Base-by-base conservation (phyloP, 2,797 vertebrate genomes). In the Anolis apletophallus region DNA sequence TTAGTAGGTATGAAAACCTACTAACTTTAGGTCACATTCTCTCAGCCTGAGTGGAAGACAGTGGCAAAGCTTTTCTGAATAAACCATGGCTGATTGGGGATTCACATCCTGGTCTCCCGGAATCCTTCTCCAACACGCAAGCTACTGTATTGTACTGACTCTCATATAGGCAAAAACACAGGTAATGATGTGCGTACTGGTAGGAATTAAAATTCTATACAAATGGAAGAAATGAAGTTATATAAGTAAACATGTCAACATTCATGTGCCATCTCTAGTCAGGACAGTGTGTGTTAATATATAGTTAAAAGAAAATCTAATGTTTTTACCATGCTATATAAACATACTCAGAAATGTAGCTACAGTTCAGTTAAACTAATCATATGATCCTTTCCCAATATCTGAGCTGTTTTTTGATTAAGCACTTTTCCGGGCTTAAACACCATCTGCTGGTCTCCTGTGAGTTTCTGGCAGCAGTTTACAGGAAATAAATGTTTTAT, bases 371-470 rank as follows among this genome's bases (percentile, higher is more conserved):
- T 90, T 67, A 83, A 61, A 23, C 61, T 57, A 69, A 82, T 87
- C 59, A 6, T 69, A 67, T 34, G n/a, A 82, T 67, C 77, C 87
- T 80, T 36, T 69, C 91, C 81, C 64, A 68, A 57, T 87, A 93
- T 87, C 89, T 83, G 91, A 81, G 13, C 0, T 0, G 0, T 68
- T 64, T 81, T 46, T 80, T 93, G 84, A 32, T 34, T 71, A 83
- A 83, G 36, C 85, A 87, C 87, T 74, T 2, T 61, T 93, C 85
- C 91, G 93, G 93, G 57, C 71, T 34, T 84, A 96, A 84, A 83
- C 90, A 92, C 87, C 92, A 93, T 95, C 93, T 95, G 83, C 89
- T 74, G 7, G 86, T 64, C 34, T 85, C 34, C 0, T 1, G 26
- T 79, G 79, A 88, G 94, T 89, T 91, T 81, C 87, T 90, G 6